Percentiles rank a stretch among this genome's conserved stretches.
phyloP scores from a whole-genome alignment of 2,888 invertebrate genomes.

The Chirona hameri region DNA sequence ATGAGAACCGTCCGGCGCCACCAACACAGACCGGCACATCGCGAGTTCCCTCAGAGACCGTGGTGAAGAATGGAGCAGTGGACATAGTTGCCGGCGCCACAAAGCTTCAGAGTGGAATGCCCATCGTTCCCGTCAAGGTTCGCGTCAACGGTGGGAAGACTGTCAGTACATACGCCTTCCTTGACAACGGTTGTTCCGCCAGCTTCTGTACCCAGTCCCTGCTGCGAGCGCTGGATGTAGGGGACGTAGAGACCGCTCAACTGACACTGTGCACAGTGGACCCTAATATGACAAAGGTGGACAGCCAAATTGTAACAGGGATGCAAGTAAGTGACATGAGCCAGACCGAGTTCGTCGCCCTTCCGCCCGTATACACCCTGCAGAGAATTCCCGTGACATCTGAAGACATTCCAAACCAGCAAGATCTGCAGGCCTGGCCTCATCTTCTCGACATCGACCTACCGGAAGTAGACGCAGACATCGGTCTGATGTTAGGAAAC shows the following conservation, averaged over 20 bases:
- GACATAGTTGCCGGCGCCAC: too few relatives aligned
- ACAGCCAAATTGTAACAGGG: background rate
- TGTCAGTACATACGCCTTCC: background rate
- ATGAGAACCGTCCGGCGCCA: too few relatives aligned
- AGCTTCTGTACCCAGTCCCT: background rate
- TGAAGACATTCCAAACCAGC: background rate
- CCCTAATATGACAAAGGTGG: background rate
- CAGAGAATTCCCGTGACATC: background rate
- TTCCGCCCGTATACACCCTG: background rate
- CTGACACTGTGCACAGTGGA: background rate
- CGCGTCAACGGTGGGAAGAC: background rate
- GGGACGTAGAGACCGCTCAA: background rate
- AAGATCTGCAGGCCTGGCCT: background rate
- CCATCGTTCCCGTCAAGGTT: background rate
- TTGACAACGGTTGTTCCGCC: background rate
- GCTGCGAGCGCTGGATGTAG: background rate
- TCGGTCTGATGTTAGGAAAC: too few relatives aligned
- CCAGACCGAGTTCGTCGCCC: background rate
- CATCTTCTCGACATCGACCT: too few relatives aligned
- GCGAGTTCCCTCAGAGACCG: too few relatives aligned
- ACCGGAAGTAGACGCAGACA: too few relatives aligned
- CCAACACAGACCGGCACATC: too few relatives aligned
- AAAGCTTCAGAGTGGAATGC: too few relatives aligned
- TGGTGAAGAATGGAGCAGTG: too few relatives aligned
- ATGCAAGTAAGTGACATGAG: too few relatives aligned